Percentiles rank a stretch among this genome's conserved stretches.
Evolutionary conservation across 2,888 invertebrate species (phyloP).

Genomic region (Drosophila bunnanda): DNA sequence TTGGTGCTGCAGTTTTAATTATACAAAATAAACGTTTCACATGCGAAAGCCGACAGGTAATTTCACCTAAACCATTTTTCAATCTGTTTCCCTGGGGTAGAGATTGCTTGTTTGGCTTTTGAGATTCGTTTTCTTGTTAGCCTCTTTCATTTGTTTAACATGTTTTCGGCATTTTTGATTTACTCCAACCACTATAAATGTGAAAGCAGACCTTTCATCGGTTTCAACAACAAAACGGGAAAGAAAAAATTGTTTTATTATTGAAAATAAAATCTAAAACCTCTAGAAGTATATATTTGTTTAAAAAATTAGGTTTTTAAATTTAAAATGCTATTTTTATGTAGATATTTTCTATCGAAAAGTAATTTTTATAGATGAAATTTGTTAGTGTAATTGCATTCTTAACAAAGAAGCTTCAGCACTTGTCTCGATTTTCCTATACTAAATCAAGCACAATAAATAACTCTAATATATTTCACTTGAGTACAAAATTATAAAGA

Average conservation of each 20-base stretch:
- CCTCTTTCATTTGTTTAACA: constrained; percentile 2
- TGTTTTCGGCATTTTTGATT: constrained; percentile 12
- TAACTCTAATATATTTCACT: neutral
- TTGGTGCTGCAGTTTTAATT: constrained; percentile 50
- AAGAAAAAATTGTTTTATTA: too few species aligned
- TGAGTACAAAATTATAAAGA: neutral
- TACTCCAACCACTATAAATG: neutral
- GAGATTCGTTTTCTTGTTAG: constrained; percentile 3
- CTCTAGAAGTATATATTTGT: neutral
- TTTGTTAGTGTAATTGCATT: neutral
- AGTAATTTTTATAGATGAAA: neutral
- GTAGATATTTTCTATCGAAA: too few species aligned
- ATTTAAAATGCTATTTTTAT: too few species aligned
- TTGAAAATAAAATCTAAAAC: too few species aligned
- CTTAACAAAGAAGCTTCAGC: too few species aligned
- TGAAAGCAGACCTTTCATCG: neutral
- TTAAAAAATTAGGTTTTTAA: neutral
- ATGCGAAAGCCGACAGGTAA: constrained; percentile 51
- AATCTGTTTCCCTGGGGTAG: neutral
- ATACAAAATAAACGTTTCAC: constrained; percentile 50
- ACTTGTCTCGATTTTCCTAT: neutral
- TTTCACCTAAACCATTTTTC: constrained; percentile 28
- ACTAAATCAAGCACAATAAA: neutral
- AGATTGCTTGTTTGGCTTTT: constrained; percentile 10
- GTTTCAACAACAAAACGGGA: too few species aligned